Conservation (phyloP, 1,140 invertebrate species). For the Penaeus vannamei region DNA sequence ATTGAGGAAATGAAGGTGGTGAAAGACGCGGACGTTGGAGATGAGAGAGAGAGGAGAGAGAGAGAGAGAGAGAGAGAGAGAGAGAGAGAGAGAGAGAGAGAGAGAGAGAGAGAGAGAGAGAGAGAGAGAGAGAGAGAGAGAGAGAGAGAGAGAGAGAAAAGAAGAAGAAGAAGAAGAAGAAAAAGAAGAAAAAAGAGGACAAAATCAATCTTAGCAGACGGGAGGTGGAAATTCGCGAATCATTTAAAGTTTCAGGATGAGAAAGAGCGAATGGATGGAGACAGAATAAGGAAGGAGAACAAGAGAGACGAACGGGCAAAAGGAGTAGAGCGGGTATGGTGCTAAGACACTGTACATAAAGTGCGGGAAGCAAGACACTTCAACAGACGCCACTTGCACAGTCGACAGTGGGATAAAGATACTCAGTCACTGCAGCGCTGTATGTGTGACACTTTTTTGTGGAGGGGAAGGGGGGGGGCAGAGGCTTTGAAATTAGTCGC, state of each 20-base stretch:
- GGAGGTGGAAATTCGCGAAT: background rate
- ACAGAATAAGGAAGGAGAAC: background rate
- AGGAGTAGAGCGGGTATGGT: no score
- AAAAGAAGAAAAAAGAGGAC: no score
- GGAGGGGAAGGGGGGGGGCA: no score
- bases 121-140: slow-evolving; percentile 36
- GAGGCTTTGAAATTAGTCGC: no score
- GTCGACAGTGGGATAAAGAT: no score
- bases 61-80: slow-evolving; percentile 25
- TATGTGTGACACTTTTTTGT: no score
- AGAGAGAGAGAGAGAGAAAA: background rate
- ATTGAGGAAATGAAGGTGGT: background rate
- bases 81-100: slow-evolving; percentile 33
- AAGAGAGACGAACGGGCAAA: background rate
- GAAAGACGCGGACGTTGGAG: background rate
- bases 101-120: slow-evolving; percentile 36
- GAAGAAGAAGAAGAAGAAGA: no score
- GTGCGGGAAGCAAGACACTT: no score
- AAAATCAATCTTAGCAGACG: no score
- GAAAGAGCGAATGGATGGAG: background rate
- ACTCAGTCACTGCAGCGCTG: no score
- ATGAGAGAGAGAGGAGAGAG: background rate
- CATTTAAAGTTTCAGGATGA: background rate
- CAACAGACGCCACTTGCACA: no score
- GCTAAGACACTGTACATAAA: no score